These are phyloP conservation scores for Intellagama lesueurii DNA, from an alignment of 2,797 vertebrate genomes.

Conservation along the genomic window DNA sequence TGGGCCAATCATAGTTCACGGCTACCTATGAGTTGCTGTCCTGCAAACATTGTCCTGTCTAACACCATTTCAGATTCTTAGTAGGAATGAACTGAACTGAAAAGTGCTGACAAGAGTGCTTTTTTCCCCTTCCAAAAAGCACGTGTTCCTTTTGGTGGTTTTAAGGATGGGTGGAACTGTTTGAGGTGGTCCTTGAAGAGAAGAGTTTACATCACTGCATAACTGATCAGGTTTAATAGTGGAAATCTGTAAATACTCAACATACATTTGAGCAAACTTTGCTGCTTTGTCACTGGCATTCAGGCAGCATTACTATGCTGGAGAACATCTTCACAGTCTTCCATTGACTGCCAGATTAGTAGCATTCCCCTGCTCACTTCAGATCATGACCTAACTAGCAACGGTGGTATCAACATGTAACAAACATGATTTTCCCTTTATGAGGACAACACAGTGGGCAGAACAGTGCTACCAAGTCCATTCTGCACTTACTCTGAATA, in stretches of 20 bases:
- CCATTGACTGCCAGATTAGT: background rate
- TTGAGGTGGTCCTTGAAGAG: background rate
- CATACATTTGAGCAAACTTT: background rate
- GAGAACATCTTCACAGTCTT: background rate
- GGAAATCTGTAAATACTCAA: too few relatives aligned
- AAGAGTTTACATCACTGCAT: background rate
- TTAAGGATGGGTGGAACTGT: background rate
- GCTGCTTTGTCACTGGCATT: background rate
- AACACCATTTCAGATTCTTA: background rate
- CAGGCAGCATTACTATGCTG: background rate
- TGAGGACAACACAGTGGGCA: background rate
- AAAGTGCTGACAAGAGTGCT: background rate
- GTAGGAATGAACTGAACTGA: background rate
- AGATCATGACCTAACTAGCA: background rate
- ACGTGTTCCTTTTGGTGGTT: background rate
- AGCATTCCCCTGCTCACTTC: too few relatives aligned
- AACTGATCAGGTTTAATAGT: too few relatives aligned
- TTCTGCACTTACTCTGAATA: background rate
- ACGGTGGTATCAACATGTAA: background rate
- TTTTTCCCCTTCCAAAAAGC: background rate
- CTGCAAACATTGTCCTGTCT: background rate
- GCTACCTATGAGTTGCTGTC: background rate
- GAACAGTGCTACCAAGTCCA: background rate
- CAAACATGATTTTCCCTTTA: background rate
- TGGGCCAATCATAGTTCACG: background rate